A percentile compares a stretch with the other conserved stretches of the same genome.
Evolutionary conservation across 2,888 invertebrate species (phyloP).

Genomic region (Drosophila parthenogenetica): DNA sequence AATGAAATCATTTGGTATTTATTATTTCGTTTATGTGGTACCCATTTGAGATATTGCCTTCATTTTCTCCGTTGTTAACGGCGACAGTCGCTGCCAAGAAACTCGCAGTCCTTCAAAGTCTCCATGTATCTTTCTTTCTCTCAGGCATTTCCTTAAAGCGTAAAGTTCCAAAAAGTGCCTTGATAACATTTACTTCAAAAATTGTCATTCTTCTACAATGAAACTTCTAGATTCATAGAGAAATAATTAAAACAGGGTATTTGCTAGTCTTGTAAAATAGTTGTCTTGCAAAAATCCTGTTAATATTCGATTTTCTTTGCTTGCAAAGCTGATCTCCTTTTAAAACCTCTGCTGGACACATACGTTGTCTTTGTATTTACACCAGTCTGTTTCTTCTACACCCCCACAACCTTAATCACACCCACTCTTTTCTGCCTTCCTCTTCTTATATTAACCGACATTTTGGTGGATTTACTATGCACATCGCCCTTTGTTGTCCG

Average conservation of each 20-base stretch:
- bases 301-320: not conserved
- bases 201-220: too few relatives aligned
- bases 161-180: not conserved
- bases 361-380: conserved; percentile 15
- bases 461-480: conserved; percentile 35
- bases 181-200: too few relatives aligned
- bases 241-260: not conserved
- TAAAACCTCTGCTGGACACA: conserved; percentile 17
- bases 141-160: not conserved
- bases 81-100: conserved; percentile 42
- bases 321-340: conserved; percentile 1
- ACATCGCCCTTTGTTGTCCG: conserved; percentile 14
- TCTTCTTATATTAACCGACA: conserved; percentile 55
- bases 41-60: conserved; percentile 73
- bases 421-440: not conserved
- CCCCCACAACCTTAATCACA: too few relatives aligned
- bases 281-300: not conserved
- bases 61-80: conserved; percentile 59
- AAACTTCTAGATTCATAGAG: too few relatives aligned
- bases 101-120: not conserved
- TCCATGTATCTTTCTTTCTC: not conserved
- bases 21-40: conserved; percentile 76
- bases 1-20: conserved; percentile 78
- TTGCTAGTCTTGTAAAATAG: not conserved
- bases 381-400: not conserved